Percentiles rank a stretch among this genome's conserved stretches.
These are phyloP conservation scores for Prorops nasuta DNA, from an alignment of 1,140 invertebrate species.

Conservation along the genomic window DNA sequence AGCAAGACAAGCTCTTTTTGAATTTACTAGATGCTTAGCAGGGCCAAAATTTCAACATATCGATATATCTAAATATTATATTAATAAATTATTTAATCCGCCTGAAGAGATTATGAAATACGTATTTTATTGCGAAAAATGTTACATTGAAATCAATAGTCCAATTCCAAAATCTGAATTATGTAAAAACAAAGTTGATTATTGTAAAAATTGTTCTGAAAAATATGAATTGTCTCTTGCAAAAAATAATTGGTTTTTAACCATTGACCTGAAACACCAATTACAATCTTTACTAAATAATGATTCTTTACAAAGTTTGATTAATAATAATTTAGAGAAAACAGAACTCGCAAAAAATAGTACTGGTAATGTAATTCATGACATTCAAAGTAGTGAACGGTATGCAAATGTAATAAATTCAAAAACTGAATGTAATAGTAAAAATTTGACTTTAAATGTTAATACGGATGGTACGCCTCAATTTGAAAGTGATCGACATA, in stretches of 20 bases:
- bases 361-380: constrained; percentile 9
- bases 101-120: constrained; percentile 8
- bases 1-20: constrained; percentile 10
- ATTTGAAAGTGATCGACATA: constrained; percentile 9
- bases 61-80: constrained; percentile 15
- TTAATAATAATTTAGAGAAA: constrained; percentile 12
- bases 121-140: constrained; percentile 18
- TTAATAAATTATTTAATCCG: constrained; percentile 15
- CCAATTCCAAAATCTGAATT: constrained; percentile 7
- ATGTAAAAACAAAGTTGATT: constrained; percentile 1
- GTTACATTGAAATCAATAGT: constrained; percentile 9
- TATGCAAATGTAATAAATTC: constrained; percentile 15
- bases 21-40: constrained; percentile 17
- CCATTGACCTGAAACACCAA: constrained; percentile 19
- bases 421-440: constrained; percentile 6
- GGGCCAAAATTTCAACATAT: constrained; percentile 18
- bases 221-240: constrained; percentile 11
- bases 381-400: constrained; percentile 13
- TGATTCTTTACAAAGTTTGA: background rate
- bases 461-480: constrained; percentile 22
- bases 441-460: constrained; percentile 20
- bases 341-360: background rate
- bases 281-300: constrained; percentile 12
- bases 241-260: constrained; percentile 16
- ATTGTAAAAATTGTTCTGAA: constrained; percentile 11